Evolutionary conservation across 2,113 vertebrate species (phyloP).

Genomic region (Crotalus helleri): DNA sequence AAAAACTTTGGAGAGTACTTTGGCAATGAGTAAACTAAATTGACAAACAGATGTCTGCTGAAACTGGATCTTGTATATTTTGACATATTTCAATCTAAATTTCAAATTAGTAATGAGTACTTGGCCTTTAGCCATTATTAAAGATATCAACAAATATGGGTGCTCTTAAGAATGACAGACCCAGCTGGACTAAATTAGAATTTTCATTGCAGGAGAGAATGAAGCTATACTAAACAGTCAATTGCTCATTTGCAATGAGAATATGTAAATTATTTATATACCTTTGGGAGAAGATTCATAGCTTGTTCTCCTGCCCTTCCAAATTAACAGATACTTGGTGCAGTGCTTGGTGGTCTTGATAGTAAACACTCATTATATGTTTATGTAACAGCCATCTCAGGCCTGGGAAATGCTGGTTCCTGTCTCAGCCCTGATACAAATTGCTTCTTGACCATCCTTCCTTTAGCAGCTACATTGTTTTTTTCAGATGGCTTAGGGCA

Average conservation of each 20-base stretch:
- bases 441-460: background rate
- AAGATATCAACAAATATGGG: background rate
- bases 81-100: background rate
- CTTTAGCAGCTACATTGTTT: background rate
- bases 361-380: background rate
- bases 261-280: background rate
- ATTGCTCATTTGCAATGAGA: background rate
- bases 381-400: background rate
- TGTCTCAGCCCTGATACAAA: background rate
- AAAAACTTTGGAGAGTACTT: background rate
- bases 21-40: background rate
- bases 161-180: background rate
- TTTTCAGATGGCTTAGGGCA: background rate
- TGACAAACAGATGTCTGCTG: background rate
- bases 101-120: background rate
- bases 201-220: background rate
- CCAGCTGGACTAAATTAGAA: background rate
- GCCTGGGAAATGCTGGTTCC: background rate
- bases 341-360: background rate
- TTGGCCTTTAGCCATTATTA: background rate
- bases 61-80: background rate
- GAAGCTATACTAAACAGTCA: background rate
- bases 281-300: background rate
- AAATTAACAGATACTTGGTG: background rate
- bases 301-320: background rate